A percentile compares a stretch with the other conserved stretches of the same genome.
phyloP scores from a whole-genome alignment of 2,113 vertebrate genomes.

The Nibea albiflora region DNA sequence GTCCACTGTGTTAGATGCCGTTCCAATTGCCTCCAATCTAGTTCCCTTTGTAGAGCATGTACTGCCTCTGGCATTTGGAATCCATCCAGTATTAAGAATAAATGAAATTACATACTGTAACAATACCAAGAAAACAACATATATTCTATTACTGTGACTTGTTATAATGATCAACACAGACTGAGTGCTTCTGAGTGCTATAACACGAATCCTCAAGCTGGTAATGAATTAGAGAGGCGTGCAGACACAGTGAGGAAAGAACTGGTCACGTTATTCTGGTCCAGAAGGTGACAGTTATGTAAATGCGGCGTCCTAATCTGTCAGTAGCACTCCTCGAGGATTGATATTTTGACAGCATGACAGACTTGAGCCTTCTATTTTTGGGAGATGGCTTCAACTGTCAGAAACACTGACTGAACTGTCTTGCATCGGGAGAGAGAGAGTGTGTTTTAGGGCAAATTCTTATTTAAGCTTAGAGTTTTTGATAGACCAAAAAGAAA shows the following conservation, averaged over 20 bases:
- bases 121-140: background rate
- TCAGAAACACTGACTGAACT: conserved; percentile 55
- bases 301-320: conserved; percentile 72
- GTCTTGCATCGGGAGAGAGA: conserved; percentile 39
- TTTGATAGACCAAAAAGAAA: conserved; percentile 10
- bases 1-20: conserved; percentile 51
- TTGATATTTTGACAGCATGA: conserved; percentile 73
- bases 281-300: conserved; percentile 69
- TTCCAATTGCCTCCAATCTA: conserved; percentile 55
- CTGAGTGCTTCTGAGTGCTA: background rate
- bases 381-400: conserved; percentile 61
- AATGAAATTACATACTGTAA: conserved; percentile 44
- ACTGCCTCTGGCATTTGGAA: conserved; percentile 60
- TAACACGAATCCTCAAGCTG: background rate
- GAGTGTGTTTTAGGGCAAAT: conserved; percentile 43
- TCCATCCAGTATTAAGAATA: conserved; percentile 51
- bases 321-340: conserved; percentile 59
- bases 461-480: conserved; percentile 36
- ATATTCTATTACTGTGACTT: background rate
- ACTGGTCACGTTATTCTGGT: conserved; percentile 12
- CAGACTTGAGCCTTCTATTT: conserved; percentile 69
- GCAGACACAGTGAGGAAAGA: conserved; percentile 1
- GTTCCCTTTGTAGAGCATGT: conserved; percentile 55
- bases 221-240: conserved; percentile 19
- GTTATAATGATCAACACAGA: background rate